Percentiles rank a stretch among this genome's conserved stretches.
phyloP scores from a whole-genome alignment of 2,888 invertebrate genomes.

The Theodoxus fluviatilis region DNA sequence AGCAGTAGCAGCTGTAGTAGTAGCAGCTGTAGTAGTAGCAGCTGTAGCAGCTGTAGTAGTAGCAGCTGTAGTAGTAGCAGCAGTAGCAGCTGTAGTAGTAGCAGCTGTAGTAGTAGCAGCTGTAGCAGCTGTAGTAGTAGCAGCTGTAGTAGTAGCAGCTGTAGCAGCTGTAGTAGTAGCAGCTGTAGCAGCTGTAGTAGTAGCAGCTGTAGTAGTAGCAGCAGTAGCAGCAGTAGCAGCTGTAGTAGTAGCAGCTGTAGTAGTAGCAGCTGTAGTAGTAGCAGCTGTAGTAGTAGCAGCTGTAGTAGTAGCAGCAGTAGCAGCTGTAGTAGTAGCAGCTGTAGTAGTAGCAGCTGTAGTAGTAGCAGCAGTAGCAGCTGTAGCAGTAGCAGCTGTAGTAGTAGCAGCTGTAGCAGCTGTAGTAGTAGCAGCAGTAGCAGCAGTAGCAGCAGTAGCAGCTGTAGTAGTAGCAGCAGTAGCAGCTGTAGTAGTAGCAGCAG shows the following conservation, averaged over 20 bases:
- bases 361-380: background rate
- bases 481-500: conserved; percentile 26
- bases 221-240: conserved; percentile 27
- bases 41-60: too few species aligned
- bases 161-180: conserved; percentile 21
- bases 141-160: too few species aligned
- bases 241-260: conserved; percentile 26
- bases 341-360: background rate
- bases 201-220: conserved; percentile 24
- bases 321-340: conserved; percentile 20
- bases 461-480: conserved; percentile 20
- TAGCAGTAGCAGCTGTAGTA: too few species aligned
- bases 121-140: too few species aligned
- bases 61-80: conserved; percentile 28
- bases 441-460: conserved; percentile 20
- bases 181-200: too few species aligned
- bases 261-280: conserved; percentile 28
- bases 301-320: conserved; percentile 28
- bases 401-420: too few species aligned
- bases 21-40: conserved; percentile 26
- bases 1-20: conserved; percentile 27
- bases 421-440: too few species aligned
- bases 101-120: too few species aligned
- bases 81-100: conserved; percentile 27
- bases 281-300: conserved; percentile 28